A percentile compares a stretch with the other conserved stretches of the same genome.
Conservation (phyloP, 2,113 vertebrate species). For the Corythoichthys intestinalis region DNA sequence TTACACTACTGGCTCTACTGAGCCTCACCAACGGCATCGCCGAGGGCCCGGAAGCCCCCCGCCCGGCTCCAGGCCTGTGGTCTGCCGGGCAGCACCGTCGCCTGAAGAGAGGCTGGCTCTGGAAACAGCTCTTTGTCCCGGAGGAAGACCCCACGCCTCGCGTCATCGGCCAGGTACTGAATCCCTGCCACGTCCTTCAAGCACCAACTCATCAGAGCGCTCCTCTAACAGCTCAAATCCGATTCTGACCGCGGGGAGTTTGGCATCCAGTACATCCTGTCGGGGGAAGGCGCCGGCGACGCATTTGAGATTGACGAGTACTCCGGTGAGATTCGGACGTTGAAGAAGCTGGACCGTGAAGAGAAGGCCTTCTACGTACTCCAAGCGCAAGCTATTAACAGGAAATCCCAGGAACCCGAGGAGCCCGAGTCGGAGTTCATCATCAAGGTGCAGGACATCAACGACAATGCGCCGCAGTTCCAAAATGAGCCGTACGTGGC, state of each 20-base stretch:
- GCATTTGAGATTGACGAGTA: slow-evolving; percentile 78
- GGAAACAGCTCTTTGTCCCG: slow-evolving; percentile 80
- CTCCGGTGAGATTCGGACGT: slow-evolving; percentile 75
- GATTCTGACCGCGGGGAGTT: slow-evolving; percentile 78
- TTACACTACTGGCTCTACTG: slow-evolving; percentile 57
- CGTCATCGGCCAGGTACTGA: slow-evolving; percentile 83
- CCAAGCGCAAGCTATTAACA: slow-evolving; percentile 80
- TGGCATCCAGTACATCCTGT: slow-evolving; percentile 77
- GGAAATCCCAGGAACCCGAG: slow-evolving; percentile 70
- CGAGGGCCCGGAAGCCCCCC: slow-evolving; percentile 34
- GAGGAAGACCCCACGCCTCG: slow-evolving; percentile 75
- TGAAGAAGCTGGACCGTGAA: slow-evolving; percentile 83
- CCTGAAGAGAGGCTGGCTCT: slow-evolving; percentile 81
- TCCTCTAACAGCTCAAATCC: slow-evolving; percentile 77
- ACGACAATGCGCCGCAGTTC: slow-evolving; percentile 87
- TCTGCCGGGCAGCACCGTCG: slow-evolving; percentile 47
- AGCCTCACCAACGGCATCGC: slow-evolving; percentile 38
- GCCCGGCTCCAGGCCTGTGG: slow-evolving; percentile 22
- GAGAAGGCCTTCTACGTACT: slow-evolving; percentile 81
- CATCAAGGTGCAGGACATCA: slow-evolving; percentile 88
- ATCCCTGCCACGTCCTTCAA: slow-evolving; percentile 53
- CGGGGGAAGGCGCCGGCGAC: slow-evolving; percentile 80
- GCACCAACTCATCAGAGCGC: neutral
- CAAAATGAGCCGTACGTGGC: slow-evolving; percentile 85
- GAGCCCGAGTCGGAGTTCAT: slow-evolving; percentile 89